phyloP scores from a whole-genome alignment of 2,797 vertebrate genomes.

The Neoniphon sammara region DNA sequence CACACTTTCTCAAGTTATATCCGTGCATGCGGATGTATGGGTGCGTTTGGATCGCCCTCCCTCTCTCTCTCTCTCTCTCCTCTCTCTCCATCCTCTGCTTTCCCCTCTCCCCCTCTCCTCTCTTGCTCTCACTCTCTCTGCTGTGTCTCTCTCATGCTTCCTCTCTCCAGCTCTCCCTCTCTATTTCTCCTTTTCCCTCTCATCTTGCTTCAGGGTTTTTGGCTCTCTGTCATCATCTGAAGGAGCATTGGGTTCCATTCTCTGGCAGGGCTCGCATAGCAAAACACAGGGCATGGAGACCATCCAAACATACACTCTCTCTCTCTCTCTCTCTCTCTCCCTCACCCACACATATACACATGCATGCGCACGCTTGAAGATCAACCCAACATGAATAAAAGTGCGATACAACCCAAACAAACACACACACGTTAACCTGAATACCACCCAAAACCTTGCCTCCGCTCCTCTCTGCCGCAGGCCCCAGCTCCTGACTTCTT shows the following conservation, averaged over 20 bases:
- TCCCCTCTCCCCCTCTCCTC: slow-evolving; percentile 7
- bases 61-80: not conserved
- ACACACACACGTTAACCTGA: slow-evolving; percentile 50
- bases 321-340: slow-evolving; percentile 1
- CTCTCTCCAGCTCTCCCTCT: slow-evolving; percentile 3
- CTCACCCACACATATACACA: slow-evolving; percentile 15
- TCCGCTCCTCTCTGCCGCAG: slow-evolving; percentile 49
- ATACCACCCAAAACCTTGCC: slow-evolving; percentile 60
- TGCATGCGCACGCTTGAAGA: not conserved
- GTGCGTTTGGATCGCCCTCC: slow-evolving; percentile 16
- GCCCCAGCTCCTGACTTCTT: slow-evolving; percentile 56
- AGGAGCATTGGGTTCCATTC: slow-evolving; percentile 71
- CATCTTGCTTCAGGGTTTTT: slow-evolving; percentile 71
- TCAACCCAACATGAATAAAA: slow-evolving; percentile 17
- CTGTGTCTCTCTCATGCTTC: slow-evolving; percentile 41
- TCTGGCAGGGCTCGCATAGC: slow-evolving; percentile 70
- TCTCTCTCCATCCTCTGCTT: slow-evolving; percentile 15
- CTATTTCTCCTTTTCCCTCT: slow-evolving; percentile 23
- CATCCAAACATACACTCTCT: slow-evolving; percentile 59
- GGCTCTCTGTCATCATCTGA: slow-evolving; percentile 68
- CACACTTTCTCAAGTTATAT: slow-evolving; percentile 53
- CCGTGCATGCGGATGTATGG: slow-evolving; percentile 39
- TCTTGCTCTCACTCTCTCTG: slow-evolving; percentile 18
- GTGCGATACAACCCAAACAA: slow-evolving; percentile 43
- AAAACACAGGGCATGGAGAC: slow-evolving; percentile 77